Evolutionary conservation across 2,888 invertebrate species (phyloP), one percentile per base, ranked within the genome.

Genomic region (Apodemia duryi): DNA sequence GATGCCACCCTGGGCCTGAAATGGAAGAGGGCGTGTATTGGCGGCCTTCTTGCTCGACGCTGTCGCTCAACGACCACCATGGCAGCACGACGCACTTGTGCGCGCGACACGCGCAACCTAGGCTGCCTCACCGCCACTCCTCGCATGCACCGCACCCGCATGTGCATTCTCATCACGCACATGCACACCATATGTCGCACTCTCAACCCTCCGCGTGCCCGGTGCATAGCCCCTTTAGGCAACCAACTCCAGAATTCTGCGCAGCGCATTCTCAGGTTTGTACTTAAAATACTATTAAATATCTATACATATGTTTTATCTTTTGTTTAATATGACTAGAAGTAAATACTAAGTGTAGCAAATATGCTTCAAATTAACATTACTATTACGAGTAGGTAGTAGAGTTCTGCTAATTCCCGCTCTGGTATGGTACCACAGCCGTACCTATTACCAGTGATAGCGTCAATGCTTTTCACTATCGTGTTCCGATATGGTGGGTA

Each of bases 211-310:
- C 82, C 79, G 93, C 94, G 77, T 95, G 95, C 78, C 95, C 95
- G 62, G 95, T 95, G 77, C 95, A 95, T 88, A 95, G 95, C 78
- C 95, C 95, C 38, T 95, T 95, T 83, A 90, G 95, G 71, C 95
- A 94, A 74, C 91, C 90, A 35, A 86, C 90, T 74, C 91, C 91
- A 57, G 91, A 91, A 69, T 91, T 86, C 72, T 91, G 91, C 76
- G 91, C 91, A 21, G 90, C 90, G 57, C 91, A 91, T 76, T 85
- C 91, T 72, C 91, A 91, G 91, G 91, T 91, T 75, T 69, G 76
- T 74, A 49, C 43, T 43, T 21, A 21, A 43, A 1, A 10, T 10
- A 38, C 38, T 38, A 38, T 38, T 38, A 6, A 38, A 38, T 38
- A 38, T 38, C 41, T 41, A 41, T 10, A 41, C 9, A 2, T 41